phyloP scores from a whole-genome alignment of 2,797 vertebrate genomes.

The Sebastes taczanowskii region DNA sequence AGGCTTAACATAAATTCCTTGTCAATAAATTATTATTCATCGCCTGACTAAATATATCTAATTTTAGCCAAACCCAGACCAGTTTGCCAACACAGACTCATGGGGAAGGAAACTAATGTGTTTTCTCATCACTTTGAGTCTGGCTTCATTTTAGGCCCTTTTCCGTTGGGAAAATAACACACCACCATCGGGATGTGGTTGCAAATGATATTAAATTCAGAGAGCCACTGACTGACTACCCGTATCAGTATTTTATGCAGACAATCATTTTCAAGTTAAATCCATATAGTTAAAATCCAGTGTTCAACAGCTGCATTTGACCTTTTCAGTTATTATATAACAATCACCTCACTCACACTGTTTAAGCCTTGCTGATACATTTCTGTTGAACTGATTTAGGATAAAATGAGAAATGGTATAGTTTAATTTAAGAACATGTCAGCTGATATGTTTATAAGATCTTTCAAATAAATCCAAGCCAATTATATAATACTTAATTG shows the following conservation, averaged over 20 bases:
- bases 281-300: not conserved
- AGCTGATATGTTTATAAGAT: not conserved
- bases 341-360: not conserved
- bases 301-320: not conserved
- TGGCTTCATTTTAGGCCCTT: not conserved
- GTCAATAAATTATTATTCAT: not conserved
- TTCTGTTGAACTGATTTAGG: not conserved
- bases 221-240: not conserved
- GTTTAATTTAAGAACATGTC: not conserved
- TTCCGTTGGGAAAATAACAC: not conserved
- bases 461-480: not conserved
- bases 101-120: not conserved
- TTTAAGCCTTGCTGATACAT: not conserved
- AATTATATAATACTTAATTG: not conserved
- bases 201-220: not conserved
- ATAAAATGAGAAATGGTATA: not conserved
- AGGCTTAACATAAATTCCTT: not conserved
- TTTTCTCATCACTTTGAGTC: conserved; percentile 17
- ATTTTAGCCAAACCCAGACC: not conserved
- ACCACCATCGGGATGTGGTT: not conserved
- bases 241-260: not conserved
- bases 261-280: not conserved
- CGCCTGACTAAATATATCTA: not conserved
- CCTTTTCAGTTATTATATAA: not conserved
- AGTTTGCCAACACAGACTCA: conserved; percentile 20